Evolutionary conservation across 2,113 vertebrate genomes (phyloP), one percentile per base, ranked within the genome.

Genomic region (Leucopsar rothschildi): DNA sequence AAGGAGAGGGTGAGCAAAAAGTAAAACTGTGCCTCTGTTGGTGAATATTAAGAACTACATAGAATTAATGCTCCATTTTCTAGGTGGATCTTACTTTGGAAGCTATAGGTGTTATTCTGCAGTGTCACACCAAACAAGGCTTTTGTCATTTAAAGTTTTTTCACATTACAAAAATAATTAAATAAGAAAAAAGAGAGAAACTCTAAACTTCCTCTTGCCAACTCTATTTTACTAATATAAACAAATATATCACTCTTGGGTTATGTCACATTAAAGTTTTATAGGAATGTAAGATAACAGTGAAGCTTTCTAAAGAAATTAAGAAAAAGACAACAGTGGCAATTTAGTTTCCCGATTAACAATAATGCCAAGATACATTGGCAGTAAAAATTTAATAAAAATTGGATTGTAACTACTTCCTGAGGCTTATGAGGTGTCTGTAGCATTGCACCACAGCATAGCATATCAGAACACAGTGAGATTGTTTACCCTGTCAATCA

Each of bases 401-500:
- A 95, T 45, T 93, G 95, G 94, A 97, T 93, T 88, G 83, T 56
- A 79, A 60, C 72, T 93, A 91, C 93, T 97, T 97, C 97, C 95
- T 91, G 82, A 94, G 76, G 94, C 78, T 97, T 92, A 75, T 61
- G 71, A 65, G 56, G 89, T 59, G 91, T 93, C 89, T 86, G 49
- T 14, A 96, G 88, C 66, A 95, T 23, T 93, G 84, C 84, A 77
- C 85, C 90, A 76, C 80, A 91, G 89, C 86, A 88, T 7, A 88
- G 84, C 86, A 94, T 95, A 97, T 94, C 81, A 96, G 97, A 97
- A 95, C 91, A 96, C 89, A 80, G 81, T n/a, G 60, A 85, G 95
- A 95, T 78, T 98, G 97, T 98, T 98, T 98, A 97, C 95, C 63
- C 64, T 96, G 96, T 95, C 98, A 97, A 95, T 98, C 98, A 98